Base-by-base conservation (phyloP, 1,140 invertebrate genomes). In the Drosophila ananassae region DNA sequence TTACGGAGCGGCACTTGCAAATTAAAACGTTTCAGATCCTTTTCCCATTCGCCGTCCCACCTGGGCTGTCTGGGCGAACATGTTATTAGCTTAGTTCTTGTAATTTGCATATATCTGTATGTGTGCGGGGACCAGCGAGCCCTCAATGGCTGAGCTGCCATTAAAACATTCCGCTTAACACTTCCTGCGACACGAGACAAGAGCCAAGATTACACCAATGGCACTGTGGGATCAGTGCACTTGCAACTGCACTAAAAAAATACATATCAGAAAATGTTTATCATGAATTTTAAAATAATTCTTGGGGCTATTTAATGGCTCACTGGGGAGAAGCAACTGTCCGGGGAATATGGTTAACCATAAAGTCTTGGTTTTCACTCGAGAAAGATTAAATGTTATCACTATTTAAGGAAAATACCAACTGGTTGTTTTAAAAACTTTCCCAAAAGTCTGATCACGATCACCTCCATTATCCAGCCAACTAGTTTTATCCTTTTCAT, bases 91-190 rank as follows among this genome's bases (percentile, higher is more conserved):
- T 57, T 79, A 81, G 66, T 73, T 89, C 73, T 71, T 77, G 76
- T 83, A 89, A 89, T 89, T 89, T 89, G 79, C 83, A 89, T 89
- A 89, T 77, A 61, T 21, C 4, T 21, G 10, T 37, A 2, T 37
- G 28, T 47, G 60, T 32, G 12, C 7, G 39, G 3, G 41, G 63
- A 73, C 17, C 17, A 17, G 17, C 47, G 61, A 73, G 71, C 62
- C 81, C 66, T 74, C 53, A 56, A 66, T 41, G 57, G 54, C 53
- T 48, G 60, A 41, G 82, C 79, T 41, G 69, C 79, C 79, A 89
- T 89, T 89, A 89, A 89, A 83, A 89, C 83, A 89, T 89, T 89
- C 79, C 83, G 79, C 63, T 89, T 89, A 89, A 89, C 83, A 89
- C 83, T 89, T 89, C 79, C 83, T 83, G 83, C 84, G 79, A 89